Percentiles rank a stretch among this genome's conserved stretches.
Conservation (phyloP, 2,888 invertebrate genomes). For the Papilio protenor region DNA sequence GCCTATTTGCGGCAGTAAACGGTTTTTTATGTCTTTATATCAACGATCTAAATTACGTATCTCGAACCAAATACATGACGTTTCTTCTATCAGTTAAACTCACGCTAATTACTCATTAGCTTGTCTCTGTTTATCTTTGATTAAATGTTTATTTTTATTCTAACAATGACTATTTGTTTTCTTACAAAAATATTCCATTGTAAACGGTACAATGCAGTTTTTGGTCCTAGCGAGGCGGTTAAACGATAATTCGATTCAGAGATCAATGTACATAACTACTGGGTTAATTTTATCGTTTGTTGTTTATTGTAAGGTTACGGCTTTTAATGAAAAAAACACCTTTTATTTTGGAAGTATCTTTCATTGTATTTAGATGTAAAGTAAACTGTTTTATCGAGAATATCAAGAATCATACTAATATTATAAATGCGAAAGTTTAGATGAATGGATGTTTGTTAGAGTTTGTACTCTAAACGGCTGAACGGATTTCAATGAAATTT, state of each 20-base stretch:
- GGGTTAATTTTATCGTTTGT: background rate
- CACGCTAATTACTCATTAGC: constrained; percentile 24
- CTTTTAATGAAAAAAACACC: background rate
- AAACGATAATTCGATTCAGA: constrained; percentile 1
- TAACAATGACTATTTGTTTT: constrained; percentile 12
- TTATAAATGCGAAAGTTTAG: too few species aligned
- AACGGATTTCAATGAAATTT: too few species aligned
- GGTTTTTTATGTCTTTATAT: constrained; percentile 18
- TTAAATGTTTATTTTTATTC: constrained; percentile 23
- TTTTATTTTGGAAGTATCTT: background rate
- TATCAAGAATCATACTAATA: too few species aligned
- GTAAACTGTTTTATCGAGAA: background rate
- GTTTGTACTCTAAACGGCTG: too few species aligned
- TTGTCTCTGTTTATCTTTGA: constrained; percentile 20
- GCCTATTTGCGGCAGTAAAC: constrained; percentile 9
- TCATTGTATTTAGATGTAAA: background rate
- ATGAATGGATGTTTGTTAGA: too few species aligned
- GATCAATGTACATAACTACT: background rate
- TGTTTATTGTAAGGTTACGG: background rate
- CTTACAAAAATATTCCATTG: constrained; percentile 19
- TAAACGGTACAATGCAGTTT: constrained; percentile 1
- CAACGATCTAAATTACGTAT: constrained; percentile 18
- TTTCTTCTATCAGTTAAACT: constrained; percentile 16
- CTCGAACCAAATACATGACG: constrained; percentile 20
- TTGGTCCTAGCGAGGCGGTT: background rate